Percentiles rank a stretch among this genome's conserved stretches.
Conservation (phyloP, 2,888 invertebrate genomes). For the Macaria liturata region DNA sequence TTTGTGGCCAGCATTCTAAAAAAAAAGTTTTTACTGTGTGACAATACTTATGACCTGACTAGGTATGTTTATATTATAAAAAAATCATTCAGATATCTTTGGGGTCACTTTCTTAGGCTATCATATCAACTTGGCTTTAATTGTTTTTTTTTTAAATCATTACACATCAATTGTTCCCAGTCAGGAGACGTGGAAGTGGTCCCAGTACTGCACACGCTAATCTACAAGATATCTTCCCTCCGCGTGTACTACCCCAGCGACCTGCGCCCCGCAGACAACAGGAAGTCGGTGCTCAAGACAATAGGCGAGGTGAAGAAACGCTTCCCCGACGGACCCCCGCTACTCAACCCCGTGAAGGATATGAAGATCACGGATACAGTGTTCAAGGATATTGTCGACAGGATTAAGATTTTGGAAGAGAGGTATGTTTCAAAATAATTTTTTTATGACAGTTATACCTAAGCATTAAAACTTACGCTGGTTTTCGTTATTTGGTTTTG, state of each 20-base stretch:
- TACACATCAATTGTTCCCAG: slow-evolving; percentile 45
- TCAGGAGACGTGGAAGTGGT: slow-evolving; percentile 95
- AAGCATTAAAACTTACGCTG: too few relatives aligned
- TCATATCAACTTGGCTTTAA: too few relatives aligned
- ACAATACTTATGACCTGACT: too few relatives aligned
- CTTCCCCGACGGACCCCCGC: slow-evolving; percentile 93
- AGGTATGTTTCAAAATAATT: slow-evolving; percentile 64
- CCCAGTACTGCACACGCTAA: slow-evolving; percentile 91
- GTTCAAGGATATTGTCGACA: slow-evolving; percentile 91
- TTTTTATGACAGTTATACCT: too few relatives aligned
- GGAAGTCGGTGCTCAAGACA: slow-evolving; percentile 92
- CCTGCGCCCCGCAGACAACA: slow-evolving; percentile 91
- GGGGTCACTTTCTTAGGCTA: too few relatives aligned
- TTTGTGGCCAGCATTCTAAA: too few relatives aligned
- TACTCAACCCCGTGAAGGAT: slow-evolving; percentile 96
- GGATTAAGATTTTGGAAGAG: slow-evolving; percentile 92
- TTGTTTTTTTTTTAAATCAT: too few relatives aligned
- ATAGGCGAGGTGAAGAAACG: slow-evolving; percentile 95
- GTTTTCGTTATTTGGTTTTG: too few relatives aligned
- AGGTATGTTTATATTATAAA: too few relatives aligned
- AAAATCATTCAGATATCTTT: too few relatives aligned
- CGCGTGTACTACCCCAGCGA: slow-evolving; percentile 96
- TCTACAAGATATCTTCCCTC: slow-evolving; percentile 94
- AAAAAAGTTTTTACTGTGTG: too few relatives aligned
- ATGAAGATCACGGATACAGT: slow-evolving; percentile 96